Percentiles rank a stretch among this genome's conserved stretches.
Evolutionary conservation across 2,888 invertebrate genomes (phyloP).

Genomic region (Drosophila anomelani): DNA sequence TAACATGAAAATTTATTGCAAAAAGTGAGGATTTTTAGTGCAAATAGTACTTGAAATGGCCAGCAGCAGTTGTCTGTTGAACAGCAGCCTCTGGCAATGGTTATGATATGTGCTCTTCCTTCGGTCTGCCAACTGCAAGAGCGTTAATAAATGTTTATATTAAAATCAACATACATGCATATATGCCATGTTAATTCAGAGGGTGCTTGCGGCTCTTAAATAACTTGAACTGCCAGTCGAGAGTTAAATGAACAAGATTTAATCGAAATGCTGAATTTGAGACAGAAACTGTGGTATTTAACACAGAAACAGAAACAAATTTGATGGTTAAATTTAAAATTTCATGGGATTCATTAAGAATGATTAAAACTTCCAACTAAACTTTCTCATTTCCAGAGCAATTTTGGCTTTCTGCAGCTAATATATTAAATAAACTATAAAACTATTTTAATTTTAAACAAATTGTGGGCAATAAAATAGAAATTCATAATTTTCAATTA

Average conservation of each 20-base stretch:
- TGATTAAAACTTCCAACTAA: not conserved
- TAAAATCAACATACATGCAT: slow-evolving; percentile 17
- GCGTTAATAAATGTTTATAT: slow-evolving; percentile 29
- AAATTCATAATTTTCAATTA: slow-evolving; percentile 5
- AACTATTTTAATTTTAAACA: slow-evolving; percentile 3
- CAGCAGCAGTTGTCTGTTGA: slow-evolving; percentile 7
- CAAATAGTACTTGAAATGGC: slow-evolving; percentile 31
- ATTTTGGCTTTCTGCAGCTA: not conserved
- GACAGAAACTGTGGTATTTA: not conserved
- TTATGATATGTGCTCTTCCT: slow-evolving; percentile 11
- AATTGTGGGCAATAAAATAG: not conserved
- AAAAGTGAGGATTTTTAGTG: slow-evolving; percentile 22
- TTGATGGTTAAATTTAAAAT: not conserved
- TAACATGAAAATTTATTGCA: not conserved
- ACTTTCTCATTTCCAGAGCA: not conserved
- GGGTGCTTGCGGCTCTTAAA: slow-evolving; percentile 7
- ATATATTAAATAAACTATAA: not conserved
- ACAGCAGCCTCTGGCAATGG: slow-evolving; percentile 11
- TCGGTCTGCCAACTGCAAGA: slow-evolving; percentile 5
- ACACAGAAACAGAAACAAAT: not conserved
- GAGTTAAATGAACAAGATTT: slow-evolving; percentile 19
- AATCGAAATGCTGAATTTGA: slow-evolving; percentile 8
- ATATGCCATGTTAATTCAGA: slow-evolving; percentile 21
- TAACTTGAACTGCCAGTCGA: slow-evolving; percentile 15
- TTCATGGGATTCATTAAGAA: slow-evolving; percentile 1